Percentiles rank a stretch among this genome's conserved stretches.
Evolutionary conservation across 1,140 invertebrate genomes (phyloP).

Genomic region (Daktulosphaira vitifoliae): DNA sequence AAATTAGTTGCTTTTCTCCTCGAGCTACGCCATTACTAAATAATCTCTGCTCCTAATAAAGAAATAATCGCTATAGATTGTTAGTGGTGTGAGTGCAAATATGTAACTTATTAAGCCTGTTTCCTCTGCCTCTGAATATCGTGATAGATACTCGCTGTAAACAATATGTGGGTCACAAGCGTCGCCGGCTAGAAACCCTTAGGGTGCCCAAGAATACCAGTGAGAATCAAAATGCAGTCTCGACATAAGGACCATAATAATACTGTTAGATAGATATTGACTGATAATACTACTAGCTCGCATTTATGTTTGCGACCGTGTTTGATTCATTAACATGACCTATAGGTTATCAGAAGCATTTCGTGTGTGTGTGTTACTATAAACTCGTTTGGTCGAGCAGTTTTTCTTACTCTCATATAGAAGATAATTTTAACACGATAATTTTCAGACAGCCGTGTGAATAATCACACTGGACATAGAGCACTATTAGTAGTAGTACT

Average conservation of each 20-base stretch:
- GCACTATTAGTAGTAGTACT: no score
- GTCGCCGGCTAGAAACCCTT: background rate
- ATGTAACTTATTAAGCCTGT: no score
- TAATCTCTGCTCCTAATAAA: background rate
- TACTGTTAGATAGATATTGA: no score
- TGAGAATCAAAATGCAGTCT: background rate
- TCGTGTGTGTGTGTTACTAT: background rate
- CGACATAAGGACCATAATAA: no score
- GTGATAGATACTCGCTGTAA: background rate
- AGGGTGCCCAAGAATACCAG: background rate
- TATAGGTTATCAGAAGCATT: background rate
- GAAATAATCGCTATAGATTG: background rate
- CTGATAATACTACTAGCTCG: no score
- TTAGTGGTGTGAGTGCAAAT: no score
- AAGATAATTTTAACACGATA: no score
- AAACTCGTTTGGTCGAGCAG: background rate
- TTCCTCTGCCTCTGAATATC: background rate
- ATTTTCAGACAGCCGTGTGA: no score
- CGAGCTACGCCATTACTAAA: background rate
- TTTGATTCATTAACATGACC: background rate
- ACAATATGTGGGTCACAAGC: conserved; percentile 3
- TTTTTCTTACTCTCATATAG: no score
- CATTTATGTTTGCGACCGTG: no score
- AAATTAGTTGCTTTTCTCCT: background rate
- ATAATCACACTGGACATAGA: no score